phyloP scores from a whole-genome alignment of 2,888 invertebrate genomes.

The Heliothis peltigera region DNA sequence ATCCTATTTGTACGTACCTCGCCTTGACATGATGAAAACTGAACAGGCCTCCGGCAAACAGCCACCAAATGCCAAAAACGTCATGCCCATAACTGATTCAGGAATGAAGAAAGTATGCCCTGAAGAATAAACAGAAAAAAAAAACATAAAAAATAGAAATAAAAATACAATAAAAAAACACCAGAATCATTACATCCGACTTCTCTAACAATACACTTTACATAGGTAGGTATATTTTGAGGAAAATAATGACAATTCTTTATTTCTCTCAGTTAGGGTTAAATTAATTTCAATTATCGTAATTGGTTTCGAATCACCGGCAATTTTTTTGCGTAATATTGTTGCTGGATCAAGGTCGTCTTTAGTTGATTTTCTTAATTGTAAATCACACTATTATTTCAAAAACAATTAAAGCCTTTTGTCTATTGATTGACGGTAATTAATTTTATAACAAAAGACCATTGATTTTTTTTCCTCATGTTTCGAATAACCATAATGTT shows the following conservation, averaged over 20 bases:
- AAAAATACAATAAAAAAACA: not conserved
- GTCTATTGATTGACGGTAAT: not conserved
- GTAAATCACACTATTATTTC: not conserved
- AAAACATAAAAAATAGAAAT: not conserved
- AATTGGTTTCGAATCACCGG: conserved; percentile 20
- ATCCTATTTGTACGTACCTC: conserved; percentile 89
- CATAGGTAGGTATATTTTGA: not conserved
- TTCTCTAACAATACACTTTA: not conserved
- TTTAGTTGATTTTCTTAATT: not conserved
- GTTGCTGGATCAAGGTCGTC: conserved; percentile 5
- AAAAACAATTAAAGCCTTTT: conserved; percentile 1
- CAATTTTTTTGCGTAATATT: conserved; percentile 21
- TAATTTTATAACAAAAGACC: not conserved
- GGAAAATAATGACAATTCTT: not conserved
- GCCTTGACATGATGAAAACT: conserved; percentile 95
- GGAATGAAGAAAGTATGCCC: conserved; percentile 94
- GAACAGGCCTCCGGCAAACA: conserved; percentile 95
- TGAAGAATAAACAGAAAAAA: conserved; percentile 70
- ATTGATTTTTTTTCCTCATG: not conserved
- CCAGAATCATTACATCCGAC: not conserved
- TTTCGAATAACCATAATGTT: not conserved
- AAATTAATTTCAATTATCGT: conserved; percentile 21
- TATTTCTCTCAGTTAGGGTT: not conserved
- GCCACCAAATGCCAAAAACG: conserved; percentile 96
- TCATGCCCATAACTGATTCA: conserved; percentile 97